Evolutionary conservation across 2,888 invertebrate species (phyloP).

Genomic region (Hyppa rectilinea): DNA sequence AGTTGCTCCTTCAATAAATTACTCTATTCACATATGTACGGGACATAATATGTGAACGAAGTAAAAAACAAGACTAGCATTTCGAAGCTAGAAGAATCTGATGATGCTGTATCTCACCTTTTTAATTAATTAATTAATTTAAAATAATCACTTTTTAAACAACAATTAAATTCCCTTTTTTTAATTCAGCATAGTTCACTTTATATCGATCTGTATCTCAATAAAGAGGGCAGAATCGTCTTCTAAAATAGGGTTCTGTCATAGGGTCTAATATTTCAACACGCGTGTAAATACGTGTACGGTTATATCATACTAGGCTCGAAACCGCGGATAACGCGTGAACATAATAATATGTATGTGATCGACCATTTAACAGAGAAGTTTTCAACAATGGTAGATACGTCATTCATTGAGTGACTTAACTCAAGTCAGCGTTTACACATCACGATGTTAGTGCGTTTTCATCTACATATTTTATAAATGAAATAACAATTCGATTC

Average conservation of each 20-base stretch:
- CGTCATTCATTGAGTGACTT: neutral
- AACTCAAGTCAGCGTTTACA: neutral
- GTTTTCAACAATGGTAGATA: neutral
- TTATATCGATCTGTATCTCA: neutral
- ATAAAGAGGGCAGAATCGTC: neutral
- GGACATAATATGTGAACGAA: too few species aligned
- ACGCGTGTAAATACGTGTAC: slow-evolving; percentile 1
- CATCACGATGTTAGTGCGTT: neutral
- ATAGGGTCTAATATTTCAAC: neutral
- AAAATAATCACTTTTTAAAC: too few species aligned
- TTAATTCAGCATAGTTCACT: neutral
- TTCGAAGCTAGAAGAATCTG: too few species aligned
- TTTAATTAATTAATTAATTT: too few species aligned
- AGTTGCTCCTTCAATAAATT: neutral
- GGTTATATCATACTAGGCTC: neutral
- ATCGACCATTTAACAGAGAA: slow-evolving; percentile 8
- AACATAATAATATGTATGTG: slow-evolving; percentile 5
- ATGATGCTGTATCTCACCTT: too few species aligned
- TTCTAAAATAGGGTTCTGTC: neutral
- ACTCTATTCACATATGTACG: neutral
- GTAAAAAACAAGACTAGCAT: too few species aligned
- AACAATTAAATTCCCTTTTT: too few species aligned
- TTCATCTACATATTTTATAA: neutral
- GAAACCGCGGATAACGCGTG: neutral
- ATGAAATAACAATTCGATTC: slow-evolving; percentile 13